Conservation (phyloP, 2,113 vertebrate species). For the Tretioscincus oriximinensis region DNA sequence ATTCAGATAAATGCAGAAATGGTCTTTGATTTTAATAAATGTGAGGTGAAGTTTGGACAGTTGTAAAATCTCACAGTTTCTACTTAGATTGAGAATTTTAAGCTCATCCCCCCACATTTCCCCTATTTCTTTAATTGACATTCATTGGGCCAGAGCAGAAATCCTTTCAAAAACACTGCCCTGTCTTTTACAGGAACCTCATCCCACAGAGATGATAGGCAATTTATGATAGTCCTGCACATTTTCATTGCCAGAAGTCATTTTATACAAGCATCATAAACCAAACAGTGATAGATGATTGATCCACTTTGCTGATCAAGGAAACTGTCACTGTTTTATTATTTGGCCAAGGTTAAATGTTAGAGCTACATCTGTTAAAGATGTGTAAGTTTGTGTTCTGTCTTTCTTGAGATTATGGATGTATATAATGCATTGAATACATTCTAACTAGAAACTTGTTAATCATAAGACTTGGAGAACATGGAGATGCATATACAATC, state of each 20-base stretch:
- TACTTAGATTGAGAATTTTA: neutral
- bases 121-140: slow-evolving; percentile 1
- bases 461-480: neutral
- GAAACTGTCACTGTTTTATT: slow-evolving; percentile 54
- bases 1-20: too few relatives aligned
- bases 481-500: neutral
- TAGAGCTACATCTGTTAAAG: slow-evolving; percentile 55
- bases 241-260: slow-evolving; percentile 30
- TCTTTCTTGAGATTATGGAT: slow-evolving; percentile 35
- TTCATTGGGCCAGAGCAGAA: slow-evolving; percentile 21
- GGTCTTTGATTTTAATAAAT: too few relatives aligned
- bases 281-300: slow-evolving; percentile 48
- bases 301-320: slow-evolving; percentile 55
- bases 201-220: slow-evolving; percentile 44
- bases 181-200: slow-evolving; percentile 26
- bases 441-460: neutral
- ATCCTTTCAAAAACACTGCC: slow-evolving; percentile 14
- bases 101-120: slow-evolving; percentile 23
- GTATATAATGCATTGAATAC: slow-evolving; percentile 2
- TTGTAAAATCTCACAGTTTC: neutral
- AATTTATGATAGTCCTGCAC: slow-evolving; percentile 41
- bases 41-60: too few relatives aligned
- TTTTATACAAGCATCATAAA: slow-evolving; percentile 51
- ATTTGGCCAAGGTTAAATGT: slow-evolving; percentile 59
- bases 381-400: slow-evolving; percentile 35